Percentiles rank a stretch among this genome's conserved stretches.
Evolutionary conservation across 2,797 vertebrate species (phyloP).

Genomic region (Cossypha polioptera): DNA sequence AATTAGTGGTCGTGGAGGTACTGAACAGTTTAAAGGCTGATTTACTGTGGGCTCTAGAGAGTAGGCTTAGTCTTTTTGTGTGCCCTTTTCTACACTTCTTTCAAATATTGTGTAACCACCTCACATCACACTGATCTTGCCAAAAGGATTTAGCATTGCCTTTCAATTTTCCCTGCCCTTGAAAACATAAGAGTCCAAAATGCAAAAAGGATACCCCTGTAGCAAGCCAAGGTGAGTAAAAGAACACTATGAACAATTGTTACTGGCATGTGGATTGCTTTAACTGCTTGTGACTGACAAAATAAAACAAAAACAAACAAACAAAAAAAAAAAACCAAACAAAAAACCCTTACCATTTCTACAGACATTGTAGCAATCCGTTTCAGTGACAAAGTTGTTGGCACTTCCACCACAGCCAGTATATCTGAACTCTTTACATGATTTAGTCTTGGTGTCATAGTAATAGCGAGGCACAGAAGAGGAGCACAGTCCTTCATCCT

Average conservation of each 20-base stretch:
- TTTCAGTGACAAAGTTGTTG: conserved; percentile 87
- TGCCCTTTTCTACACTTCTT: not conserved
- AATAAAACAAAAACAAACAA: not conserved
- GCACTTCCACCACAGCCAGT: conserved; percentile 89
- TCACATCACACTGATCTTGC: not conserved
- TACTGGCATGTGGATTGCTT: not conserved
- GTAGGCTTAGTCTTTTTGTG: not conserved
- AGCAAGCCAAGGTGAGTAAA: not conserved
- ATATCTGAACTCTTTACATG: conserved; percentile 86
- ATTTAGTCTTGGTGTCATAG: conserved; percentile 80
- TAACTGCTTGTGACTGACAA: not conserved
- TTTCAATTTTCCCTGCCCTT: not conserved
- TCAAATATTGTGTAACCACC: not conserved
- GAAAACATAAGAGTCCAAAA: not conserved
- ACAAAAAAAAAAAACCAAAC: too few species aligned
- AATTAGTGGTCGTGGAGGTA: not conserved
- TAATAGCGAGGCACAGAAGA: conserved; percentile 88
- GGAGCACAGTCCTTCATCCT: conserved; percentile 86
- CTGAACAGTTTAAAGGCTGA: not conserved
- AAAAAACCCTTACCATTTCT: conserved; percentile 71
- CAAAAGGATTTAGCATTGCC: not conserved
- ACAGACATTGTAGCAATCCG: conserved; percentile 82
- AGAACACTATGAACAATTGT: not conserved
- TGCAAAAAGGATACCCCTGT: not conserved
- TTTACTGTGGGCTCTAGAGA: not conserved